A percentile compares a stretch with the other conserved stretches of the same genome.
Conservation (phyloP, 2,797 vertebrate species). For the Smutsia temminckii region DNA sequence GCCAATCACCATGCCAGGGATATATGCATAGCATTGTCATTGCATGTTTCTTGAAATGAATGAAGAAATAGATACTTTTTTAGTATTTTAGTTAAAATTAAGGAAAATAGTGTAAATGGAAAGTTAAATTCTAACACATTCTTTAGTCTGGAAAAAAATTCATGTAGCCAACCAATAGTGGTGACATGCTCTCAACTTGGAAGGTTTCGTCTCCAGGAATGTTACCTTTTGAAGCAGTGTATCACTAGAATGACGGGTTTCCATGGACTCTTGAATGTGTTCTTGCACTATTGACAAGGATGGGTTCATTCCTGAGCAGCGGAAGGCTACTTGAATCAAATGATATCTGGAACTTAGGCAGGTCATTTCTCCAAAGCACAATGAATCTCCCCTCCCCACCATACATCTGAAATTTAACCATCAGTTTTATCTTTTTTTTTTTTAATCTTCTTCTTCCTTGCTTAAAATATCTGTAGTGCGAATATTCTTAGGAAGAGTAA, state of each 20-base stretch:
- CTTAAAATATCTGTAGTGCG: not conserved
- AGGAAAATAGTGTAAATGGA: not conserved
- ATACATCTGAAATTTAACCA: not conserved
- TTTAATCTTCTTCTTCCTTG: not conserved
- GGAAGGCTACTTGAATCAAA: not conserved
- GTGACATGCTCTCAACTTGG: not conserved
- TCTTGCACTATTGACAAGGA: not conserved
- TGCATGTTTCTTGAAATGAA: conserved; percentile 9
- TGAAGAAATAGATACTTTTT: conserved; percentile 5
- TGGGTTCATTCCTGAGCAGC: not conserved
- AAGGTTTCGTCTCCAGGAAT: not conserved
- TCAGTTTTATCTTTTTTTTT: not conserved
- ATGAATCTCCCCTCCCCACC: accelerated
- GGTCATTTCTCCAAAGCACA: not conserved
- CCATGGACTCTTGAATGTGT: not conserved
- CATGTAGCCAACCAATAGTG: not conserved
- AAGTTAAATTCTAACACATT: conserved; percentile 17
- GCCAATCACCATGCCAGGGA: not conserved
- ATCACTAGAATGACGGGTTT: not conserved
- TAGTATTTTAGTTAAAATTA: conserved; percentile 13
- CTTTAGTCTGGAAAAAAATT: not conserved
- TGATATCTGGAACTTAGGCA: not conserved
- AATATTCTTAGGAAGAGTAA: not conserved
- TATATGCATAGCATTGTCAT: not conserved
- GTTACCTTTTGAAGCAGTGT: not conserved